These are phyloP conservation scores for Clarias platycephalus DNA, from an alignment of 2,797 vertebrate species.

Conservation along the genomic window DNA sequence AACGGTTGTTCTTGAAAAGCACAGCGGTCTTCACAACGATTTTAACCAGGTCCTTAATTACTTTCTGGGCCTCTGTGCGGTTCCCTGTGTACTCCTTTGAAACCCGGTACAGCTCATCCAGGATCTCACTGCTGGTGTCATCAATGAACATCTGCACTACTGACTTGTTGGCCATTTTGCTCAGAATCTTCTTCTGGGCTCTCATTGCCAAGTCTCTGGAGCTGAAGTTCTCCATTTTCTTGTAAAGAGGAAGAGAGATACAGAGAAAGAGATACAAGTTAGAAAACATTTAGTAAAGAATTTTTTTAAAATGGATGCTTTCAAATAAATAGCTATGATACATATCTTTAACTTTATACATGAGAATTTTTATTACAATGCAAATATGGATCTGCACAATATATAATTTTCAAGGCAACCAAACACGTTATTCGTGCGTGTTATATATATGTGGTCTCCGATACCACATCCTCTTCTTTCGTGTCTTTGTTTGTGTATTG, in stretches of 20 bases:
- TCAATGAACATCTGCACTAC: conserved; percentile 88
- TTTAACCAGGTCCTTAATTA: conserved; percentile 90
- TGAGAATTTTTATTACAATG: background rate
- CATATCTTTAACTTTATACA: background rate
- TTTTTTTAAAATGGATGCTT: background rate
- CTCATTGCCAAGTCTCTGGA: conserved; percentile 85
- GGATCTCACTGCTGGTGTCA: conserved; percentile 85
- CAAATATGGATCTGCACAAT: background rate
- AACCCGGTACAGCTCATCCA: conserved; percentile 89
- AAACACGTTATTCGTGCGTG: background rate
- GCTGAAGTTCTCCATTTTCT: conserved; percentile 83
- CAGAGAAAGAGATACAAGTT: conserved; percentile 24
- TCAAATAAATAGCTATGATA: background rate
- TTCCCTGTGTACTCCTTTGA: conserved; percentile 83
- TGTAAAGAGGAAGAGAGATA: conserved; percentile 30
- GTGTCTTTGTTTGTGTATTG: conserved; percentile 36
- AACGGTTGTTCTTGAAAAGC: conserved; percentile 83
- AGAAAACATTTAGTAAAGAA: background rate
- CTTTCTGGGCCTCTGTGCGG: conserved; percentile 81
- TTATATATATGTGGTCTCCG: background rate
- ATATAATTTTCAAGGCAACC: background rate
- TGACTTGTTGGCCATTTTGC: conserved; percentile 83
- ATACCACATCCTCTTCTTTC: conserved; percentile 31
- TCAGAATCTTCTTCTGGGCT: conserved; percentile 89
- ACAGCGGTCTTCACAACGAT: conserved; percentile 86